Conservation (phyloP, 2,797 vertebrate genomes). For the Caiman crocodilus region DNA sequence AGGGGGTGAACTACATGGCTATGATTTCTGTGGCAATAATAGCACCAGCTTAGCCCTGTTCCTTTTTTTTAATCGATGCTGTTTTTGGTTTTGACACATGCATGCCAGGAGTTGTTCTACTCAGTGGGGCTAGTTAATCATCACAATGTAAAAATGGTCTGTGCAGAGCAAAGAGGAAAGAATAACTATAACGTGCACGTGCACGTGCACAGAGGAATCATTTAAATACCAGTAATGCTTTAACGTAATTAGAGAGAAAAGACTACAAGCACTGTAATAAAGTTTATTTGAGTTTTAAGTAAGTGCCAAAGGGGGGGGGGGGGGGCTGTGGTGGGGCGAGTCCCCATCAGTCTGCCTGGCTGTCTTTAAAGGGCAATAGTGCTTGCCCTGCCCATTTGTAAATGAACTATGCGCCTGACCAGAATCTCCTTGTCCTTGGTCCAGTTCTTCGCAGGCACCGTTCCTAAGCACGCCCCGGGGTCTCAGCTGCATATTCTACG, state of each 20-base stretch:
- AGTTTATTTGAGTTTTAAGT: slow-evolving; percentile 25
- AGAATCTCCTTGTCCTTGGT: background rate
- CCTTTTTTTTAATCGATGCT: background rate
- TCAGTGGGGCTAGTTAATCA: slow-evolving; percentile 20
- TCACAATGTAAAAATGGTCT: background rate
- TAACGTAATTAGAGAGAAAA: slow-evolving; percentile 41
- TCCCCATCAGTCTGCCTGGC: too few species aligned
- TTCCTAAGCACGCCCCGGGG: background rate
- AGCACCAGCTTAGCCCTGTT: background rate
- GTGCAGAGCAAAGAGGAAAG: background rate
- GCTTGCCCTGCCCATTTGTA: background rate
- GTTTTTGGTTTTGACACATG: background rate
- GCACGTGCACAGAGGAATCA: background rate
- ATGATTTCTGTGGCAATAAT: background rate
- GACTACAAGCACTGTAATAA: background rate
- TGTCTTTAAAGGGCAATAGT: background rate
- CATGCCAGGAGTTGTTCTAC: background rate
- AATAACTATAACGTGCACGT: slow-evolving; percentile 6
- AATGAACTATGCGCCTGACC: background rate
- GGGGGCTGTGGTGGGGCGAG: background rate
- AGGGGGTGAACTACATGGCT: background rate
- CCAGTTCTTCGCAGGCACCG: background rate
- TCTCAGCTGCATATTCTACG: background rate
- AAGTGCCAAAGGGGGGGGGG: rapidly evolving
- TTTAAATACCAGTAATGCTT: background rate